Evolutionary conservation across 2,888 invertebrate genomes (phyloP), one percentile per base, ranked within the genome.

Genomic region (Pinctada fucata): DNA sequence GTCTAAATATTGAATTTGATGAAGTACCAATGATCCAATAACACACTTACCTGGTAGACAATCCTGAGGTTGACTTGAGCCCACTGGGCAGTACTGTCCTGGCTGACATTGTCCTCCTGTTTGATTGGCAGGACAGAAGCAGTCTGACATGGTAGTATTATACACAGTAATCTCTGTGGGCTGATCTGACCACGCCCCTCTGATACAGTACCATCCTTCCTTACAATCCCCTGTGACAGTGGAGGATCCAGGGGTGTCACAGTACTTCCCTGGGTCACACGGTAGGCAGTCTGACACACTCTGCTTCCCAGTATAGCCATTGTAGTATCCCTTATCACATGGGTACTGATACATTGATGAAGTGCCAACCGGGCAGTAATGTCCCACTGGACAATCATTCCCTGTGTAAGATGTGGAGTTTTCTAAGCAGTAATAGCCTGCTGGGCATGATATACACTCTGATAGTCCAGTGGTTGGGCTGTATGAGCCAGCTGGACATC

Each of bases 151-250:
- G n/a, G 88, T 86, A 79, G 84, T 84, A 81, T 90, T 91, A 49
- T 72, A 77, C 5, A 51, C 13, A 5, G 88, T 90, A 31, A 87
- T 85, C 68, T 90, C 90, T 13, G 88, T 85, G 2, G 92, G 92
- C 67, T 83, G 84, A 70, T 77, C 77, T 4, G 87, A 83, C 88
- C 88, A 89, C 0, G 92, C 90, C n/a, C 90, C 91, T 13, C 88
- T 74, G 4, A 87, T 78, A 84, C 92, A 92, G 83, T 90, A 92
- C 90, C 90, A 92, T 67, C 92, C 92, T 10, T 84, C 85, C 66
- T 80, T 78, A 84, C 92, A 92, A 31, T 81, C 81, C 4, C 86
- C 90, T 3, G 89, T 82, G 2, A 87, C 82, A 2, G 78, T 52
- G 3, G 85, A 72, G 16, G 90, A 79, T 2, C 91, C 91, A 13